Evolutionary conservation across 2,888 invertebrate species (phyloP).

Genomic region (Patella ulyssiponensis): DNA sequence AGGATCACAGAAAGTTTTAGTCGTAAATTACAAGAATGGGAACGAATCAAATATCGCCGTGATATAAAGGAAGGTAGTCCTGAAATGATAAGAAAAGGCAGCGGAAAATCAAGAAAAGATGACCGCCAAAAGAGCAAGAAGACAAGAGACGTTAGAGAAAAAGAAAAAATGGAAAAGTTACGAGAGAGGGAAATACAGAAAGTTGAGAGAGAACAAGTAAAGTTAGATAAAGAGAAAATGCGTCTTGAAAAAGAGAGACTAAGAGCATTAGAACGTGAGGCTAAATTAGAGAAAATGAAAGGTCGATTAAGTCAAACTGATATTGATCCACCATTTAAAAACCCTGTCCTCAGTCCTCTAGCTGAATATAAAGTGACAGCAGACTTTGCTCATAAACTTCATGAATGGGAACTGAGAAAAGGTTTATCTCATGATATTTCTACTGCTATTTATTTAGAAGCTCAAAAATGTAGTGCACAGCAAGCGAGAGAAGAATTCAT

Average conservation of each 20-base stretch:
- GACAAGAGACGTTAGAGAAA: constrained; percentile 46
- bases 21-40: constrained; percentile 89
- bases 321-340: constrained; percentile 81
- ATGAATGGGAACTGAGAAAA: constrained; percentile 82
- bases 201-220: constrained; percentile 58
- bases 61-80: constrained; percentile 49
- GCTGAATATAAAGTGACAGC: constrained; percentile 79
- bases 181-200: constrained; percentile 58
- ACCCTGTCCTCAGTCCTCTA: constrained; percentile 78
- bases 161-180: constrained; percentile 50
- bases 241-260: constrained; percentile 78
- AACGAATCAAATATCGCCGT: constrained; percentile 72
- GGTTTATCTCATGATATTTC: constrained; percentile 46
- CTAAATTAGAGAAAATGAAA: constrained; percentile 77
- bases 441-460: constrained; percentile 53
- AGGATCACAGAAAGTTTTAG: constrained; percentile 87
- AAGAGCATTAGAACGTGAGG: constrained; percentile 79
- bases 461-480: constrained; percentile 47
- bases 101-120: constrained; percentile 41
- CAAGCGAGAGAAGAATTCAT: constrained; percentile 24
- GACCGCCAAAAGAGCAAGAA: constrained; percentile 54
- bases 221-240: constrained; percentile 77
- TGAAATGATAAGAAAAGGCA: constrained; percentile 45
- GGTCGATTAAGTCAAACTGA: constrained; percentile 75
- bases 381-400: constrained; percentile 89